Evolutionary conservation across 1,140 invertebrate species (phyloP), one percentile per base, ranked within the genome.

Genomic region (Aphelenchoides fujianensis): DNA sequence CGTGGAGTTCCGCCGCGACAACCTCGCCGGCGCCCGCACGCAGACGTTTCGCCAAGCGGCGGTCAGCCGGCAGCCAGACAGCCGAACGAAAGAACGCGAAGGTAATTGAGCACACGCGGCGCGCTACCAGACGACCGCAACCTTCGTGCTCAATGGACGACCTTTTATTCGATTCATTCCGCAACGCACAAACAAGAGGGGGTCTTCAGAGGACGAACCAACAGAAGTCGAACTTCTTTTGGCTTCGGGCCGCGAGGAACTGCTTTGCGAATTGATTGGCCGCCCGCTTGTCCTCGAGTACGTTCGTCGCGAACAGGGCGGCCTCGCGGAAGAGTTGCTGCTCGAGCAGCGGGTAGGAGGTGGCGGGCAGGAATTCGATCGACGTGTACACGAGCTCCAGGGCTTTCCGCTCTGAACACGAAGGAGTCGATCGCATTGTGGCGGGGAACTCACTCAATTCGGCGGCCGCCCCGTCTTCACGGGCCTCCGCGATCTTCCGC

Each of bases 241-340:
- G 27, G 55, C 55, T 30, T 59, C 34, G 28, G 19, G 34, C 23
- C 12, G 55, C 28, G 27, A 59, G 34, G 34, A 7, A 59, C 34
- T 32, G 55, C 19, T 59, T 32, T 30, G 55, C 55, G 34, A 59
- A 59, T 19, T 19, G 12, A 32, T 59, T 59, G 7, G 55, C 55
- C 5, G 5, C 34, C 19, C 19, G 5, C 28, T 59, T 19, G 34
- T 59, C 55, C 34, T 59, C 34, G 12, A 59, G 19, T 7, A 19
- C 19, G 55, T 59, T 59, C 55, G 28, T 59, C 55, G 55, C 55
- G 34, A 59, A 59, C 34, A 59, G 23, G 5, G 55, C 34, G 28
- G 55, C 55, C 34, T 59, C 55, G 7, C 55, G 55, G 23, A 59
- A 59, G 34, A 59, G 55, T 7, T 59, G 55, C 23, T 59, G 55